These are phyloP conservation scores for Eupithecia inturbata DNA, from an alignment of 2,888 invertebrate species.

Conservation along the genomic window DNA sequence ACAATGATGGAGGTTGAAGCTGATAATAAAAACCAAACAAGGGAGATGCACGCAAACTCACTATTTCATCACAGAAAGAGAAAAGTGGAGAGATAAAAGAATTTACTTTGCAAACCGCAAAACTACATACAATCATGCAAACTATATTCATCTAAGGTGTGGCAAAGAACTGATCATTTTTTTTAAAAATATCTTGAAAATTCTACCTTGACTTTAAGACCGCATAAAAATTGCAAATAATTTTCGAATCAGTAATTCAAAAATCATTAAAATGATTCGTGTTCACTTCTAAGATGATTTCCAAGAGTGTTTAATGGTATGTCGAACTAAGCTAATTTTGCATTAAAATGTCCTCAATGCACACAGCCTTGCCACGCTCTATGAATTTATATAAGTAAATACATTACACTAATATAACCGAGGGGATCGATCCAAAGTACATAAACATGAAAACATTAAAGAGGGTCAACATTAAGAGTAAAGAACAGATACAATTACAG, in stretches of 20 bases:
- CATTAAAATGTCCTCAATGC: conserved; percentile 85
- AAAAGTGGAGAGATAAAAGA: conserved; percentile 57
- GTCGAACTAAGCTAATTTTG: conserved; percentile 81
- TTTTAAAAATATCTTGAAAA: conserved; percentile 66
- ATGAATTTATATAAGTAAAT: conserved; percentile 78
- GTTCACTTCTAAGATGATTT: conserved; percentile 79
- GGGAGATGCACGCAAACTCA: conserved; percentile 57
- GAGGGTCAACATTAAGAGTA: conserved; percentile 80
- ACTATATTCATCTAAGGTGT: conserved; percentile 82
- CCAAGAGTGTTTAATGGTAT: conserved; percentile 71
- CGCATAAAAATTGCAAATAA: conserved; percentile 71
- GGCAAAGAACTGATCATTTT: conserved; percentile 82
- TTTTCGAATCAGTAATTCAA: conserved; percentile 67
- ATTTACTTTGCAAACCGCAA: conserved; percentile 60
- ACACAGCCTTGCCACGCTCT: conserved; percentile 90
- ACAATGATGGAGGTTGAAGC: conserved; percentile 74
- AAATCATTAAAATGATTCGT: conserved; percentile 76
- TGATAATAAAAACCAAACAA: conserved; percentile 56
- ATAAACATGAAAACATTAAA: conserved; percentile 80
- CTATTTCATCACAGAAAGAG: conserved; percentile 64
- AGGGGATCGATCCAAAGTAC: conserved; percentile 80
- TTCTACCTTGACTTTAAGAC: conserved; percentile 72
- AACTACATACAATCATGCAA: conserved; percentile 73
- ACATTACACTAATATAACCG: conserved; percentile 83
- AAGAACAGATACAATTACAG: conserved; percentile 62